Percentiles rank a stretch among this genome's conserved stretches.
phyloP scores from a whole-genome alignment of 2,797 vertebrate species.

The Sebastes nivosus region DNA sequence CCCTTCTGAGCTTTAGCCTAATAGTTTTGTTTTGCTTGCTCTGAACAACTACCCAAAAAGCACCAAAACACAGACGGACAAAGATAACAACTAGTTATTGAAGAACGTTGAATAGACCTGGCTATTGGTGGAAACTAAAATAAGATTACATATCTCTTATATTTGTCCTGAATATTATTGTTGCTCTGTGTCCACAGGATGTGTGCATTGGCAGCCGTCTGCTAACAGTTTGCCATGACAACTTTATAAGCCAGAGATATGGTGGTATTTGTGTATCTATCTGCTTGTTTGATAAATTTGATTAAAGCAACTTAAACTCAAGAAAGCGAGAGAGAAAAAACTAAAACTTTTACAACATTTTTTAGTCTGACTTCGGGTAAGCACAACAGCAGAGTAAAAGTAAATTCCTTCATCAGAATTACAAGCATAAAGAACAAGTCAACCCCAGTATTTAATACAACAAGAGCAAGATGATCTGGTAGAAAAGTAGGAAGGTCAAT shows the following conservation, averaged over 20 bases:
- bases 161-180: neutral
- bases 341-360: neutral
- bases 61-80: neutral
- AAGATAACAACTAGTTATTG: neutral
- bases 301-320: neutral
- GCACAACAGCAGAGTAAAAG: neutral
- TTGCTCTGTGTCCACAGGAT: neutral
- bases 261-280: neutral
- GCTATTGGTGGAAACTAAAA: neutral
- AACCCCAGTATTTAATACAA: neutral
- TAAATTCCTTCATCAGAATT: neutral
- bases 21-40: too few relatives aligned
- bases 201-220: too few relatives aligned
- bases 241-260: neutral
- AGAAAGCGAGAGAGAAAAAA: too few relatives aligned
- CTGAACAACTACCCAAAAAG: neutral
- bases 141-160: neutral
- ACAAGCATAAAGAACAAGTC: neutral
- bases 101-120: neutral
- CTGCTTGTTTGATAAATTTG: neutral
- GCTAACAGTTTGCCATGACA: neutral
- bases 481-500: constrained; percentile 23
- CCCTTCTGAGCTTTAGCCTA: neutral
- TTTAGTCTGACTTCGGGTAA: neutral
- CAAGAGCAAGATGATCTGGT: neutral